These are phyloP conservation scores for Esox niger DNA, from an alignment of 2,113 vertebrate species.

Conservation along the genomic window DNA sequence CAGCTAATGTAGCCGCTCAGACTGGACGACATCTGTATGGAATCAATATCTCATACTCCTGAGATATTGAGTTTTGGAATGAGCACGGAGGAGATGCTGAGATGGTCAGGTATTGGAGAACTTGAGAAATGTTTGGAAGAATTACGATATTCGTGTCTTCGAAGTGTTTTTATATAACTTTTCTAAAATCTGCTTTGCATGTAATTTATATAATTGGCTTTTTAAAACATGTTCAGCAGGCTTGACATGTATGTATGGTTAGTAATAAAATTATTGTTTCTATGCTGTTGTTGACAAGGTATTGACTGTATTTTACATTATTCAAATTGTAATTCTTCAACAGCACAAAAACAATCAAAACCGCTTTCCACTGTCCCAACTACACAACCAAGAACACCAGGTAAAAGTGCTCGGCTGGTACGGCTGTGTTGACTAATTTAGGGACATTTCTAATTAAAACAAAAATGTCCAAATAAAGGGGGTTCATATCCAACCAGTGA, in stretches of 20 bases:
- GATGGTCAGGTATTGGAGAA: conserved; percentile 12
- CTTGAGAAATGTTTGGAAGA: neutral
- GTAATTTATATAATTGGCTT: neutral
- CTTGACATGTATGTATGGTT: neutral
- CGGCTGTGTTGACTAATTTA: neutral
- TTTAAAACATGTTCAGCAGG: neutral
- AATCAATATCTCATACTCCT: conserved; percentile 73
- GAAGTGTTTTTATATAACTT: neutral
- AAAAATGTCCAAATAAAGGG: too few species aligned
- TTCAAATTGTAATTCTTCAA: neutral
- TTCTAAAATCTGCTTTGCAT: neutral
- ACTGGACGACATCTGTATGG: conserved; percentile 56
- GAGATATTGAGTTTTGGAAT: conserved; percentile 62
- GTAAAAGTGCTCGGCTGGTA: too few species aligned
- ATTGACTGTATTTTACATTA: neutral
- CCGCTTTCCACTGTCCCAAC: neutral
- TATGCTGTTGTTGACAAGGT: neutral
- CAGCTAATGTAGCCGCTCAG: conserved; percentile 64
- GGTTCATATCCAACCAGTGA: too few species aligned
- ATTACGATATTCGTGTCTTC: too few species aligned
- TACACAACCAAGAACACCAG: too few species aligned
- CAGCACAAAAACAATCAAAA: neutral
- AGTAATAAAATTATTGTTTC: neutral
- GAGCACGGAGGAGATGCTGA: conserved; percentile 10
- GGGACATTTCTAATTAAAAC: too few species aligned